Base-by-base conservation (phyloP, 2,113 vertebrate genomes). In the Actenoides lindsayi region DNA sequence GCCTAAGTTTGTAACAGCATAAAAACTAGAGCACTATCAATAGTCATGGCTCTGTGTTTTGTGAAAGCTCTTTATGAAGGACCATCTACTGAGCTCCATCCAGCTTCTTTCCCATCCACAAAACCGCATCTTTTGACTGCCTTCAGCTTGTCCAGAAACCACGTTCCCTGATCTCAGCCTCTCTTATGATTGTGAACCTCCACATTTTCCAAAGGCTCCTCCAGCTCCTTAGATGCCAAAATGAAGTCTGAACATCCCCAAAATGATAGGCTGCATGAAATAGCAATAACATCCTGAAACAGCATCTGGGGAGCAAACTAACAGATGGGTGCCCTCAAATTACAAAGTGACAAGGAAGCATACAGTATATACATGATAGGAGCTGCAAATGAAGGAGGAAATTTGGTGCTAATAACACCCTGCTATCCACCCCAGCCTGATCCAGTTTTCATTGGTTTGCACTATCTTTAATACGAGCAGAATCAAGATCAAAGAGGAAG, bases 101-200 rank as follows among this genome's bases (percentile, higher is more conserved):
- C 54, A 92, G 19, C 39, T 85, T 42, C 20, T 73, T 70, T 94
- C 90, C 59, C 70, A 91, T 39, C 90, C 92, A 59, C 75, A 70
- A 96, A 94, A 53, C 73, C 92, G 89, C 77, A 87, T 92, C 89
- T 65, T 83, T 83, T 79, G 76, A 21, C 80, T 89, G 77, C 83
- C 86, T 94, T 48, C 71, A 92, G 73, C 51, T 83, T 89, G 56
- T n/a, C 86, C 86, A 94, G 69, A 96, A 95, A 95, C 83, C 83
- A 84, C 0, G 0, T 6, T 81, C 69, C 27, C 48, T 78, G n/a
- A 35, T 76, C 80, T 75, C 65, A 87, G 53, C 23, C 68, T 81
- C 28, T 68, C n/a, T 64, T 71, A 65, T 93, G 51, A 89, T 87
- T 78, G n/a, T 31, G 76, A 90, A 68, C 18, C 30, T 93, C 76